These are phyloP conservation scores for Malthinus seriepunctatus DNA, from an alignment of 2,888 invertebrate genomes.

Conservation along the genomic window DNA sequence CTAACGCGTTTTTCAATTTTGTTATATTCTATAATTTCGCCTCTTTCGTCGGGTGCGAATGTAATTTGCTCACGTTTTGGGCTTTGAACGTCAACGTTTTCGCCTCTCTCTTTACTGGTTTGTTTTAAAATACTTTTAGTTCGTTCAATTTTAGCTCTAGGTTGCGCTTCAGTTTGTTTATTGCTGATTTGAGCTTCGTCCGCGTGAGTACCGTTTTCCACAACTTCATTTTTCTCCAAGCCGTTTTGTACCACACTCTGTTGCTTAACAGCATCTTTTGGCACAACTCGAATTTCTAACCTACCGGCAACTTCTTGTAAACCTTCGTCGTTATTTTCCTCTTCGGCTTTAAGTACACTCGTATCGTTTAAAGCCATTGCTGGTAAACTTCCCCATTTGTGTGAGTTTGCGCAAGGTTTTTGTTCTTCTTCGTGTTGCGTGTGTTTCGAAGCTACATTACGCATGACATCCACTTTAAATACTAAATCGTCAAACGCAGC, in stretches of 20 bases:
- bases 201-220: slow-evolving; percentile 13
- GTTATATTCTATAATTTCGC: slow-evolving; percentile 22
- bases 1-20: slow-evolving; percentile 32
- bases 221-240: slow-evolving; percentile 2
- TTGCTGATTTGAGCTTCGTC: slow-evolving; percentile 15
- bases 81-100: slow-evolving; percentile 41
- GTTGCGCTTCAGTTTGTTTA: slow-evolving; percentile 28
- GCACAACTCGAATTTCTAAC: slow-evolving; percentile 79
- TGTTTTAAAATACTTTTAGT: slow-evolving; percentile 53
- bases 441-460: slow-evolving; percentile 72
- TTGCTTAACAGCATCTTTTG: slow-evolving; percentile 45
- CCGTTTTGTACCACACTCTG: slow-evolving; percentile 4
- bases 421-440: slow-evolving; percentile 33
- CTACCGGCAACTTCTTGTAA: slow-evolving; percentile 68
- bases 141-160: slow-evolving; percentile 44
- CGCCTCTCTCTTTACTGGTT: slow-evolving; percentile 48
- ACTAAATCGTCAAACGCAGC: slow-evolving; percentile 82
- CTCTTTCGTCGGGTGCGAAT: slow-evolving; percentile 43
- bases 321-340: slow-evolving; percentile 45
- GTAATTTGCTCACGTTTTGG: slow-evolving; percentile 50
- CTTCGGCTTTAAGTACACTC: slow-evolving; percentile 31
- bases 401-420: slow-evolving; percentile 3
- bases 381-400: slow-evolving; percentile 49
- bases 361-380: slow-evolving; percentile 37
- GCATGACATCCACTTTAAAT: slow-evolving; percentile 81